Evolutionary conservation across 2,797 vertebrate genomes (phyloP), one percentile per base, ranked within the genome.

Genomic region (Eurystomus glaucurus): DNA sequence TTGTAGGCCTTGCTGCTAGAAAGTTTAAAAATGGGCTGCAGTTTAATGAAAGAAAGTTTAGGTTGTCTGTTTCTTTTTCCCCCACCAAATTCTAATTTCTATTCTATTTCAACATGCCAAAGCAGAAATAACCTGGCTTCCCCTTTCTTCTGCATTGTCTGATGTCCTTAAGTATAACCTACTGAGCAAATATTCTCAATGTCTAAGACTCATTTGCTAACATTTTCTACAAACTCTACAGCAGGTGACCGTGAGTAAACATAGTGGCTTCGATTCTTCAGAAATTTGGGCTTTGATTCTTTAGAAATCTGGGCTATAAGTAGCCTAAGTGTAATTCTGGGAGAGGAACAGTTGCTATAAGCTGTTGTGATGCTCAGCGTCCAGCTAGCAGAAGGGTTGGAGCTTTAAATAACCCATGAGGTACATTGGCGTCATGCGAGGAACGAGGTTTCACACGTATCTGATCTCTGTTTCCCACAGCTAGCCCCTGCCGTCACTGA

Each of bases 361-460:
- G 19, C 29, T 74, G 39, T 50, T 54, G 46, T 46, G 85, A 65
- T 77, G 60, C 60, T 92, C 51, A 52, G 12, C 37, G 46, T 89
- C 48, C 57, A 71, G 62, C 41, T 45, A 83, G 88, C 65, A 46
- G 86, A 68, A 68, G 52, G 50, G 39, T 2, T 43, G 23, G 41
- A 77, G 79, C 85, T 93, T 89, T 88, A 91, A 87, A 89, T 85
- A 94, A 66, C 45, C 22, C 18, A 16, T 14, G 70, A 82, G 33
- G 20, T 66, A 41, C 4, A 3, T 1, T 93, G 89, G 87, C 71
- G 52, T 46, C 2, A 0, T 31, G 45, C 2, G 2, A 85, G 64
- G 68, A 93, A 8, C 22, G 31, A 60, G 64, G 55, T 68, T 68
- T 76, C 76, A 58, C 11, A 14, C 0, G 2, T 75, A 14, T 33